Conservation (phyloP, 2,113 vertebrate genomes). For the Alouatta palliata region DNA sequence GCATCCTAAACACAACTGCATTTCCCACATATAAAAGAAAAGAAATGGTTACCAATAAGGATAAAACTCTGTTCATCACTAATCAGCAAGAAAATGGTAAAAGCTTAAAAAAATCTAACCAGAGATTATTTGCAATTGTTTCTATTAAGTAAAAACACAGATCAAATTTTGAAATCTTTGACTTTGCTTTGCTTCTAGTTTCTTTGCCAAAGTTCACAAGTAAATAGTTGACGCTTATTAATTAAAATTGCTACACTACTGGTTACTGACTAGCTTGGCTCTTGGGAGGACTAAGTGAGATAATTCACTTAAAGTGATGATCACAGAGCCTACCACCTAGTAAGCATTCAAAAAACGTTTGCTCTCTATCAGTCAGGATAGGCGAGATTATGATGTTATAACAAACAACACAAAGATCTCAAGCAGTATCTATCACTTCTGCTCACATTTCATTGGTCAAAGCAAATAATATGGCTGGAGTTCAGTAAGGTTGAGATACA, state of each 20-base stretch:
- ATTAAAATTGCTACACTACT: neutral
- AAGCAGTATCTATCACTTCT: neutral
- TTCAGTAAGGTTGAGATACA: neutral
- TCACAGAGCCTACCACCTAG: neutral
- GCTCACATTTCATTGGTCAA: neutral
- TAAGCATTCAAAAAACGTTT: neutral
- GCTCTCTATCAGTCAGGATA: neutral
- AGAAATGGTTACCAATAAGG: neutral
- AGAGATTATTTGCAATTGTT: neutral
- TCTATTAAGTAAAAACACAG: conserved; percentile 3
- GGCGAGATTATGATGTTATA: neutral
- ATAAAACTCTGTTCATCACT: neutral
- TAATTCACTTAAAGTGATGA: neutral
- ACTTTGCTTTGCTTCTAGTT: neutral
- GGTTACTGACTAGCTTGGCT: neutral
- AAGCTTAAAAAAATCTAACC: neutral
- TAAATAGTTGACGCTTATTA: neutral
- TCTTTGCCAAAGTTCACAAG: conserved; percentile 11
- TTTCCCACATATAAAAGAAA: conserved; percentile 8
- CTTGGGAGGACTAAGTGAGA: neutral
- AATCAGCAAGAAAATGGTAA: neutral
- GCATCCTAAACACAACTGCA: conserved; percentile 8
- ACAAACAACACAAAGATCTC: neutral
- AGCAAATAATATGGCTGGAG: neutral
- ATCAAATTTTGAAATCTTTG: conserved; percentile 20